Percentiles rank a stretch among this genome's conserved stretches.
Conservation (phyloP, 2,888 invertebrate species). For the Disparrhopalites patrizii region DNA sequence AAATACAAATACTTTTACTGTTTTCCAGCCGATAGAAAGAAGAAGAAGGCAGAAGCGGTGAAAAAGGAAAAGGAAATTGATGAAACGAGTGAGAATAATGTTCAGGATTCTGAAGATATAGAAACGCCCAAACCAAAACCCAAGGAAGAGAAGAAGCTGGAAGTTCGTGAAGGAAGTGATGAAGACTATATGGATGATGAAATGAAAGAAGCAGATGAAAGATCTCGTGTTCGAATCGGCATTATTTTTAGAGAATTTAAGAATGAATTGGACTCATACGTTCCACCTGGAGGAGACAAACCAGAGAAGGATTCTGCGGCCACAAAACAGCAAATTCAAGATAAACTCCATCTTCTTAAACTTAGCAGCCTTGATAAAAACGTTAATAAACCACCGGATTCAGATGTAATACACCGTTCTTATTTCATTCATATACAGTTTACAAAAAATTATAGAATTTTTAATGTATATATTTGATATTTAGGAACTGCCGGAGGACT, state of each 20-base stretch:
- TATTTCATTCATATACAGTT: not conserved
- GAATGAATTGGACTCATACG: conserved; percentile 59
- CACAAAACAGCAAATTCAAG: conserved; percentile 44
- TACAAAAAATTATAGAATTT: not conserved
- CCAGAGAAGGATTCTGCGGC: conserved; percentile 37
- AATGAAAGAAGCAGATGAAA: conserved; percentile 68
- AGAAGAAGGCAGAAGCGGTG: conserved; percentile 54
- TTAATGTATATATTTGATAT: not conserved
- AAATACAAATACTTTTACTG: not conserved
- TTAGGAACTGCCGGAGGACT: conserved; percentile 59
- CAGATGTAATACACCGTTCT: conserved; percentile 20
- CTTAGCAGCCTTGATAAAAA: conserved; percentile 44
- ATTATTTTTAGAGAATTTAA: conserved; percentile 79
- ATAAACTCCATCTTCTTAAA: conserved; percentile 46
- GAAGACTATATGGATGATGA: conserved; percentile 70
- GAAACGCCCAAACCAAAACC: conserved; percentile 37
- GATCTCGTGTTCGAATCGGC: conserved; percentile 70
- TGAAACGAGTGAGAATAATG: conserved; percentile 22
- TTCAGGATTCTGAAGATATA: too few relatives aligned
- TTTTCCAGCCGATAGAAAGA: conserved; percentile 40
- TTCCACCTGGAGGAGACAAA: conserved; percentile 40
- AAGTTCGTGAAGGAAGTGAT: conserved; percentile 49
- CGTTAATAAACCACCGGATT: conserved; percentile 11
- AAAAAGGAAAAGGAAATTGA: conserved; percentile 49
- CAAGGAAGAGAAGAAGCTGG: conserved; percentile 45